Conservation (phyloP, 2,888 invertebrate genomes). For the Lydus trimaculatus region DNA sequence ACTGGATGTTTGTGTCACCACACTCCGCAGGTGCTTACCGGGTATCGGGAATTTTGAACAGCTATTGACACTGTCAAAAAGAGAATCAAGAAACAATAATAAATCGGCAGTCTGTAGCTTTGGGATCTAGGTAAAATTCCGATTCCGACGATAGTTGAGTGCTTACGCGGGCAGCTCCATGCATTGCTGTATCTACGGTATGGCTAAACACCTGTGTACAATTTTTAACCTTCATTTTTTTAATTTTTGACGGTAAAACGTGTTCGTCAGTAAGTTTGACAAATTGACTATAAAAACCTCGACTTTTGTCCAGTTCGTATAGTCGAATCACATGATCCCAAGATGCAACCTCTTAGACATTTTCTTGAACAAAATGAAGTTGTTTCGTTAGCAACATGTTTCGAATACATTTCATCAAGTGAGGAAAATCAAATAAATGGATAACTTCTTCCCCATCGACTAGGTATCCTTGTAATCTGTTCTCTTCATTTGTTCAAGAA, state of each 20-base stretch:
- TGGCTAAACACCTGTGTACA: slow-evolving; percentile 35
- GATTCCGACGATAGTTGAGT: slow-evolving; percentile 19
- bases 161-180: slow-evolving; percentile 15
- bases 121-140: slow-evolving; percentile 25
- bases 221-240: slow-evolving; percentile 31
- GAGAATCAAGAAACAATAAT: slow-evolving; percentile 24
- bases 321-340: slow-evolving; percentile 28
- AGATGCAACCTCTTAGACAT: slow-evolving; percentile 25
- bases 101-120: slow-evolving; percentile 25
- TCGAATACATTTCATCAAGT: slow-evolving; percentile 35
- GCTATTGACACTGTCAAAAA: slow-evolving; percentile 31
- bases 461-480: slow-evolving; percentile 29
- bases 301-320: slow-evolving; percentile 22
- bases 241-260: slow-evolving; percentile 26
- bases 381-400: slow-evolving; percentile 31
- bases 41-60: slow-evolving; percentile 2
- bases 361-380: slow-evolving; percentile 25
- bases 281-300: slow-evolving; percentile 22
- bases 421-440: slow-evolving; percentile 36
- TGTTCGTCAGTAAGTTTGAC: slow-evolving; percentile 33
- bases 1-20: slow-evolving; percentile 17
- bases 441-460: slow-evolving; percentile 34
- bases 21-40: slow-evolving; percentile 22
- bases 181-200: slow-evolving; percentile 26
- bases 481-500: slow-evolving; percentile 20